These are phyloP conservation scores for Zosterops lateralis DNA, from an alignment of 2,113 vertebrate genomes.

Conservation along the genomic window DNA sequence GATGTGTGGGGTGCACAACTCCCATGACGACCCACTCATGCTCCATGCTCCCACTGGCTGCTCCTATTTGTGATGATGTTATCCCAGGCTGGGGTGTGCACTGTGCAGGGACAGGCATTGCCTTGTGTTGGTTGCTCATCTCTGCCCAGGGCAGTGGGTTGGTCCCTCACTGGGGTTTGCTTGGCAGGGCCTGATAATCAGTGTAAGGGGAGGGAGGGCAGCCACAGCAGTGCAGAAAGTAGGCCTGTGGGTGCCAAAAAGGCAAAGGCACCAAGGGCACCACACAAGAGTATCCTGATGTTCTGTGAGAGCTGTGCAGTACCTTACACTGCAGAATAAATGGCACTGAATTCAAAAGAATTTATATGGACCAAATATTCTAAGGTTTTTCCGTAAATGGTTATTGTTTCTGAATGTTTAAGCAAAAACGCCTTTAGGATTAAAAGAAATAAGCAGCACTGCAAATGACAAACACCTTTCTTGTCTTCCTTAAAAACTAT, in stretches of 20 bases:
- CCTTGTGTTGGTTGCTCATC: accelerated
- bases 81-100: accelerated
- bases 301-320: not conserved
- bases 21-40: not conserved
- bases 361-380: not conserved
- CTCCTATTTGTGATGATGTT: accelerated
- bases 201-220: not conserved
- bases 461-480: not conserved
- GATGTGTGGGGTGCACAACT: not conserved
- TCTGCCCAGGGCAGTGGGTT: accelerated
- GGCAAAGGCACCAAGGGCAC: not conserved
- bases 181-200: not conserved
- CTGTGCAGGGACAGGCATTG: accelerated
- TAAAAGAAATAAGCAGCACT: not conserved
- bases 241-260: not conserved
- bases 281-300: accelerated
- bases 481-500: not conserved
- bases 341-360: not conserved
- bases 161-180: not conserved
- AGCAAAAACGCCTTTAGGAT: not conserved
- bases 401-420: not conserved
- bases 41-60: accelerated
- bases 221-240: accelerated
- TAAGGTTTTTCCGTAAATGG: not conserved
- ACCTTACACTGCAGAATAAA: not conserved